Evolutionary conservation across 2,888 invertebrate genomes (phyloP).

Genomic region (Drosophila borealis): DNA sequence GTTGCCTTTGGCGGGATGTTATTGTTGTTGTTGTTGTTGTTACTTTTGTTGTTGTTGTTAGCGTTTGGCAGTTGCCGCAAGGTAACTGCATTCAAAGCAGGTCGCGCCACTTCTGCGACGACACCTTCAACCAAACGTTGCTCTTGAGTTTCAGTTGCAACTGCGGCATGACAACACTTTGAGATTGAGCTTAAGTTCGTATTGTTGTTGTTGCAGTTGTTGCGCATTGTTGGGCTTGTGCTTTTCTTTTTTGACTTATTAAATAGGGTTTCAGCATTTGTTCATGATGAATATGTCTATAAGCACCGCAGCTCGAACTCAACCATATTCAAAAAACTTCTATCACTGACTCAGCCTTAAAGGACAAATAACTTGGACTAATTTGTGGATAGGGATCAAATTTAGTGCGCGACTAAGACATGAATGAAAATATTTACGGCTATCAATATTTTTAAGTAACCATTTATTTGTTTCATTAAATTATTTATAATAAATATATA

Average conservation of each 20-base stretch:
- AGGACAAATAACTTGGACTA: no score
- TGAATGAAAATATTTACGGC: no score
- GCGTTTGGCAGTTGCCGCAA: slow-evolving; percentile 15
- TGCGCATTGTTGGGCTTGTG: slow-evolving; percentile 6
- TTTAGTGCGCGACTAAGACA: no score
- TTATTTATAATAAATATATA: no score
- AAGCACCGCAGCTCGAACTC: no score
- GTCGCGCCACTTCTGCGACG: slow-evolving; percentile 7
- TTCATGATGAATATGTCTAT: not conserved
- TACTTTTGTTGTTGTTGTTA: slow-evolving; percentile 19
- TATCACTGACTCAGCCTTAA: no score
- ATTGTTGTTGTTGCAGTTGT: slow-evolving; percentile 10
- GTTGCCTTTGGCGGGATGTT: slow-evolving; percentile 3
- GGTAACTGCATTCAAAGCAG: slow-evolving; percentile 10
- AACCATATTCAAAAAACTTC: no score
- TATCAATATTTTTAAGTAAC: no score
- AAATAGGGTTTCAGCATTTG: not conserved
- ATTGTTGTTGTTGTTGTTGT: not conserved
- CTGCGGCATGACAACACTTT: slow-evolving; percentile 30
- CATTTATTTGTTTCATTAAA: no score
- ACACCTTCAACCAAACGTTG: slow-evolving; percentile 19
- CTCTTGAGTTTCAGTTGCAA: slow-evolving; percentile 8
- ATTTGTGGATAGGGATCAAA: no score
- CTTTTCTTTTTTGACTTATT: slow-evolving; percentile 19
- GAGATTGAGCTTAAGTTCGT: slow-evolving; percentile 10